Evolutionary conservation across 2,797 vertebrate genomes (phyloP).

Genomic region (Meda fulgida): DNA sequence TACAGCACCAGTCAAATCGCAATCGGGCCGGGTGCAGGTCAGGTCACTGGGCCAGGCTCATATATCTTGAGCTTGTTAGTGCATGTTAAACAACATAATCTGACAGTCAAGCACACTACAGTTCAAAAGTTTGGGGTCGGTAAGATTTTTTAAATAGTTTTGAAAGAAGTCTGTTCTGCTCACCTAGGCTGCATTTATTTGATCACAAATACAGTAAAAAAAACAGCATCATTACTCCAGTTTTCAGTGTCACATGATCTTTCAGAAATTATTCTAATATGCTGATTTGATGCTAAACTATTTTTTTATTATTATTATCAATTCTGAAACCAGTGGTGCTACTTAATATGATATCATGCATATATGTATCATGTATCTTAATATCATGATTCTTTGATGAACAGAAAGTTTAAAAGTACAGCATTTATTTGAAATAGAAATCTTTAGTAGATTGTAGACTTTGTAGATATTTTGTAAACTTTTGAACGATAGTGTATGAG

Average conservation of each 20-base stretch:
- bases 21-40: background rate
- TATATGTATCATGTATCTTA: too few species aligned
- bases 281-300: background rate
- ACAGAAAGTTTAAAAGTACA: background rate
- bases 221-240: background rate
- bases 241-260: background rate
- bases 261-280: background rate
- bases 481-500: background rate
- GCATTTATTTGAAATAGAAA: background rate
- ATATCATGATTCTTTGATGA: background rate
- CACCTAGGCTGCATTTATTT: background rate
- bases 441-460: too few species aligned
- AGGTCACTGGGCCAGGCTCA: background rate
- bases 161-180: background rate
- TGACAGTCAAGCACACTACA: background rate
- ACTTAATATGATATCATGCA: too few species aligned
- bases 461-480: background rate
- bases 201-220: background rate
- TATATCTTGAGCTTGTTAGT: background rate
- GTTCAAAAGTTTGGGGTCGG: background rate
- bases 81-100: background rate
- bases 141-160: background rate
- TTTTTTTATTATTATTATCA: background rate
- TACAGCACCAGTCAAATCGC: background rate
- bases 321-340: background rate